Evolutionary conservation across 1,140 invertebrate genomes (phyloP).

Genomic region (Lordiphosa clarofinis): DNA sequence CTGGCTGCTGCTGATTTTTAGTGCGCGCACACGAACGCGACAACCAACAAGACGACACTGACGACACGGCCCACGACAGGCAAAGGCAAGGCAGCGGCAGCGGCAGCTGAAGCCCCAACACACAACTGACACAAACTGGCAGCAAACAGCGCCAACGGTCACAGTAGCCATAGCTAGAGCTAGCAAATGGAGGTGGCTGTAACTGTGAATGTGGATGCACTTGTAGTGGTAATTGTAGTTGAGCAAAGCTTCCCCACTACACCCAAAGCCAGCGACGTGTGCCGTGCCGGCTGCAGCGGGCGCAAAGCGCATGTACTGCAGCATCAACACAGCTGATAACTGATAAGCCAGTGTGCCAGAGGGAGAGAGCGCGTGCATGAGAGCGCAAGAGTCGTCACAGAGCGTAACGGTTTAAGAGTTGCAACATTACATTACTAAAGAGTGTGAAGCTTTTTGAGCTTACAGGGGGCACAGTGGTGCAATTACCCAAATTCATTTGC

Average conservation of each 20-base stretch:
- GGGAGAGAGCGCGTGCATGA: background rate
- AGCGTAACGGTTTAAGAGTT: background rate
- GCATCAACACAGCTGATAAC: slow-evolving; percentile 68
- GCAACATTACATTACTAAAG: background rate
- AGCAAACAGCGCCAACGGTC: slow-evolving; percentile 26
- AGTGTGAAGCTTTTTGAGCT: background rate
- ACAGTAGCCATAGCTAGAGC: slow-evolving; percentile 12
- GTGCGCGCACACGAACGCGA: slow-evolving; percentile 74
- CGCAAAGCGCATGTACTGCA: slow-evolving; percentile 53
- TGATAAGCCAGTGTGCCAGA: slow-evolving; percentile 48
- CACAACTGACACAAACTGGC: slow-evolving; percentile 37
- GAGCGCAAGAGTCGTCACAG: background rate
- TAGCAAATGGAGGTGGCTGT: slow-evolving; percentile 9
- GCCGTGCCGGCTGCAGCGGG: slow-evolving; percentile 35
- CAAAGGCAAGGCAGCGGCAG: slow-evolving; percentile 29
- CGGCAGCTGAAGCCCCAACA: slow-evolving; percentile 46
- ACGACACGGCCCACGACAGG: slow-evolving; percentile 29
- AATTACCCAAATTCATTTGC: too few species aligned
- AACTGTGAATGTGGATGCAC: slow-evolving; percentile 6
- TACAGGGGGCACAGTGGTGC: too few species aligned
- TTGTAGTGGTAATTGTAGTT: slow-evolving; percentile 32
- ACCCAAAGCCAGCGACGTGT: slow-evolving; percentile 20
- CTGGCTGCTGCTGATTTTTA: slow-evolving; percentile 35
- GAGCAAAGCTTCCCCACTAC: slow-evolving; percentile 49
- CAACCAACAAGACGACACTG: slow-evolving; percentile 75